Conservation (phyloP, 2,888 invertebrate genomes). For the Saturnia pavonia region DNA sequence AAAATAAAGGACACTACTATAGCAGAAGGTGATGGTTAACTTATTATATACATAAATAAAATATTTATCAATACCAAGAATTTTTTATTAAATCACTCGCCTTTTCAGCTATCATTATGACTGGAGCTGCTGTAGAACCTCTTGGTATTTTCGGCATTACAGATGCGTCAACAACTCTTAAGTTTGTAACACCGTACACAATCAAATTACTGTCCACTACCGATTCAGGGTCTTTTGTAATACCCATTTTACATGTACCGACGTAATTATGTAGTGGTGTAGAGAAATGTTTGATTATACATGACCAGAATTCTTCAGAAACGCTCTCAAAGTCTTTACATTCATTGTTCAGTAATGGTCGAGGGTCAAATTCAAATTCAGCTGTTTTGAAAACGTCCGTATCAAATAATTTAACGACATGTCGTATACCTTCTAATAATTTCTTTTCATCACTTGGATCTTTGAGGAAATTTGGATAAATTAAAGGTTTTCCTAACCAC, state of each 20-base stretch:
- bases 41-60: constrained; percentile 44
- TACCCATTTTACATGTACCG: constrained; percentile 76
- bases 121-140: constrained; percentile 72
- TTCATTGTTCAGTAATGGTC: constrained; percentile 64
- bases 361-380: constrained; percentile 68
- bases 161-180: constrained; percentile 71
- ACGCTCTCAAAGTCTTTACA: constrained; percentile 67
- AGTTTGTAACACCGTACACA: constrained; percentile 64
- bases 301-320: constrained; percentile 70
- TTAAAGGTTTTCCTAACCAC: constrained; percentile 63
- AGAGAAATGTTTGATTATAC: constrained; percentile 75
- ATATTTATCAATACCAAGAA: constrained; percentile 63
- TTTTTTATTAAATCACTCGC: constrained; percentile 76
- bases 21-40: constrained; percentile 41
- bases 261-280: constrained; percentile 70
- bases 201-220: constrained; percentile 65
- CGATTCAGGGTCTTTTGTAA: constrained; percentile 60
- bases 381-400: constrained; percentile 71
- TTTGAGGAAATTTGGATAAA: constrained; percentile 73
- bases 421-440: constrained; percentile 68
- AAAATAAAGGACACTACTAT: constrained; percentile 62
- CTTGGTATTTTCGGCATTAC: constrained; percentile 73
- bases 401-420: constrained; percentile 69
- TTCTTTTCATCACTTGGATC: constrained; percentile 63
- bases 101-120: constrained; percentile 78